Conservation (phyloP, 2,113 vertebrate species). For the Forbesichthys agassizii region DNA sequence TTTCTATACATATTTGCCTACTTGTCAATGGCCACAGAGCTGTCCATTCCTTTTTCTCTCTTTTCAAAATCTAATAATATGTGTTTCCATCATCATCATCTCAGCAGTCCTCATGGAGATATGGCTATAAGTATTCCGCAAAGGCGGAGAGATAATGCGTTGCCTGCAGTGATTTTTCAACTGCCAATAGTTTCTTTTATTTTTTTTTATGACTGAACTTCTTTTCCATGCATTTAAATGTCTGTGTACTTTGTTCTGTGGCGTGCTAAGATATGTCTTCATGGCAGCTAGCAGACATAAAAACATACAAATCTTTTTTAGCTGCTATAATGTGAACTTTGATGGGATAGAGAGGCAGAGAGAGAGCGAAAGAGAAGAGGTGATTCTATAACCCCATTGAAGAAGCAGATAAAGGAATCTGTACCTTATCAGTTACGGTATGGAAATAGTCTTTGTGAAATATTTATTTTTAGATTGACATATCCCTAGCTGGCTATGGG, state of each 20-base stretch:
- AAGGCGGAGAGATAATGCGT: conserved; percentile 15
- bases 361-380: not conserved
- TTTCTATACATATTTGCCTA: conserved; percentile 30
- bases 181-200: not conserved
- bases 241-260: conserved; percentile 30
- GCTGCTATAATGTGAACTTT: not conserved
- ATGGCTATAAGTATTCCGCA: conserved; percentile 40
- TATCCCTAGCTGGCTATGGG: not conserved
- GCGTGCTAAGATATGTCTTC: conserved; percentile 23
- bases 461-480: not conserved
- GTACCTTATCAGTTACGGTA: not conserved
- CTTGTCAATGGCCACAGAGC: conserved; percentile 20
- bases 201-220: conserved; percentile 17
- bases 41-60: conserved; percentile 19
- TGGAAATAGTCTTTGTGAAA: not conserved
- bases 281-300: conserved; percentile 40
- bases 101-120: conserved; percentile 33
- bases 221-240: conserved; percentile 48
- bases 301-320: conserved; percentile 11
- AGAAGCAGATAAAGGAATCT: conserved; percentile 3
- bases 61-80: conserved; percentile 21
- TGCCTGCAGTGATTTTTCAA: conserved; percentile 5
- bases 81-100: conserved; percentile 51
- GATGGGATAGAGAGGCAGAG: not conserved
- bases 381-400: conserved; percentile 5